These are phyloP conservation scores for Drosophila peninsularis DNA, from an alignment of 2,888 invertebrate genomes.

Conservation along the genomic window DNA sequence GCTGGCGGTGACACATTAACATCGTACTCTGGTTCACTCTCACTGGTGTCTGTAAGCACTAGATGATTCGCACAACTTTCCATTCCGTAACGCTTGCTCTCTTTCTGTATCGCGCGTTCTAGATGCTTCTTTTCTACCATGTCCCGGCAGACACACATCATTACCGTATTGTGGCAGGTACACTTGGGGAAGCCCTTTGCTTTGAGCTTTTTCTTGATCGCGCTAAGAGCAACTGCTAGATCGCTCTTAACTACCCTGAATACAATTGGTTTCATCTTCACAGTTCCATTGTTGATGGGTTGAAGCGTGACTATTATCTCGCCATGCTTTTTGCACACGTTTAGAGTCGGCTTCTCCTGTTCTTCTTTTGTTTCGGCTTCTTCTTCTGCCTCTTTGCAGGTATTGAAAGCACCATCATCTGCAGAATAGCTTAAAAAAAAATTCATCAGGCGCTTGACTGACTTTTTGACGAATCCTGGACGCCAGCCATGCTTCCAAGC, in stretches of 20 bases:
- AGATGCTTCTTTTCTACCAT: constrained; percentile 84
- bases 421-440: constrained; percentile 77
- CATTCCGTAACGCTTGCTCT: constrained; percentile 74
- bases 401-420: constrained; percentile 54
- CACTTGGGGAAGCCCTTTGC: constrained; percentile 86
- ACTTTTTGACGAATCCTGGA: constrained; percentile 82
- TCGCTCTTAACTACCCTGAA: constrained; percentile 88
- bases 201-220: constrained; percentile 86
- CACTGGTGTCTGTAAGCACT: constrained; percentile 81
- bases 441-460: constrained; percentile 82
- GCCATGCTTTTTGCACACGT: constrained; percentile 88
- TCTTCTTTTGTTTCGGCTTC: constrained; percentile 25
- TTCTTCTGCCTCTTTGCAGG: constrained; percentile 81
- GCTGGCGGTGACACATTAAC: constrained; percentile 90
- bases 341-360: constrained; percentile 86
- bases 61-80: constrained; percentile 70
- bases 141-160: constrained; percentile 78
- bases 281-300: constrained; percentile 15
- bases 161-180: constrained; percentile 85
- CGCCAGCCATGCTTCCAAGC: constrained; percentile 80
- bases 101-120: constrained; percentile 85
- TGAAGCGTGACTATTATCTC: constrained; percentile 86
- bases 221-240: constrained; percentile 84
- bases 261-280: constrained; percentile 86
- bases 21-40: constrained; percentile 87